These are phyloP conservation scores for Trissolcus basalis DNA, from an alignment of 1,140 invertebrate genomes.

Conservation along the genomic window DNA sequence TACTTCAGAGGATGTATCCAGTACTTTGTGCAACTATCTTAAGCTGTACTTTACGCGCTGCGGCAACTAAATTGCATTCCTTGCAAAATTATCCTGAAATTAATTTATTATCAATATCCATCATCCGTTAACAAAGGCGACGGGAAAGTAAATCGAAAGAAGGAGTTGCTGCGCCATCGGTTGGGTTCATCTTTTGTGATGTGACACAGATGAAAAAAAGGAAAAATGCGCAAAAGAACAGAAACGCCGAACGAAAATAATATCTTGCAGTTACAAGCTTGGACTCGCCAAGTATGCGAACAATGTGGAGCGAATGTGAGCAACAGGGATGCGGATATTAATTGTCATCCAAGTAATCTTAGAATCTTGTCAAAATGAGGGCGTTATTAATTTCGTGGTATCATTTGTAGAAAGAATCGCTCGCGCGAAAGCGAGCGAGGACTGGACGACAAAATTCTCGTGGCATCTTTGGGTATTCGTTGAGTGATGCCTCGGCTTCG, in stretches of 20 bases:
- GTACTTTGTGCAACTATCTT: conserved; percentile 8
- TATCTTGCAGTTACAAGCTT: too few relatives aligned
- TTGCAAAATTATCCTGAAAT: too few relatives aligned
- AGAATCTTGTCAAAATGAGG: conserved; percentile 7
- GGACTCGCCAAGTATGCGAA: not conserved
- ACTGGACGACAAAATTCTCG: conserved; percentile 64
- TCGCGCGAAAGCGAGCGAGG: conserved; percentile 9
- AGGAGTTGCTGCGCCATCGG: too few relatives aligned
- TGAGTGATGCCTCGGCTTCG: conserved; percentile 66
- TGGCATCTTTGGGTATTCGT: conserved; percentile 66
- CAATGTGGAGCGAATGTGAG: conserved; percentile 7
- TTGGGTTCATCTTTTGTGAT: too few relatives aligned
- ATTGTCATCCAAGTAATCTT: conserved; percentile 13
- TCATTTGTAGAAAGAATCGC: conserved; percentile 18
- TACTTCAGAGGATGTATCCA: conserved; percentile 1
- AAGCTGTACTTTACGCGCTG: not conserved
- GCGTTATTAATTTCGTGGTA: conserved; percentile 23
- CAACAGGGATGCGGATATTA: conserved; percentile 5
- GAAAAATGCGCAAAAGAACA: too few relatives aligned
- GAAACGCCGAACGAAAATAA: too few relatives aligned
- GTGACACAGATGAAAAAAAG: too few relatives aligned
- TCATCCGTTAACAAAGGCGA: too few relatives aligned
- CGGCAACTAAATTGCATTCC: too few relatives aligned
- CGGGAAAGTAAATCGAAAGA: too few relatives aligned
- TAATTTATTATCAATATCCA: too few relatives aligned